phyloP scores from a whole-genome alignment of 2,113 vertebrate species.

The Circaetus gallicus region DNA sequence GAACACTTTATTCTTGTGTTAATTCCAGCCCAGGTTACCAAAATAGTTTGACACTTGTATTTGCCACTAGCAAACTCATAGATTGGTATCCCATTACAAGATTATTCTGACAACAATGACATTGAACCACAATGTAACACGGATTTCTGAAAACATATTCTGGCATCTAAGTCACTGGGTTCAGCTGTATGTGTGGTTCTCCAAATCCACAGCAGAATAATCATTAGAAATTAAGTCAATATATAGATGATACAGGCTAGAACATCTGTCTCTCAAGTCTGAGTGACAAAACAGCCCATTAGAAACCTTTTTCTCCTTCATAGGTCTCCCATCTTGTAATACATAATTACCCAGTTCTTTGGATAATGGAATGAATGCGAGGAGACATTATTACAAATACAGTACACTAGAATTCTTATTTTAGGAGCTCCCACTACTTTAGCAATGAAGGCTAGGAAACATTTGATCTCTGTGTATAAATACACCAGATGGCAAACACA shows the following conservation, averaged over 20 bases:
- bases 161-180: background rate
- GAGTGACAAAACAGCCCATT: background rate
- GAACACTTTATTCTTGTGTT: rapidly evolving
- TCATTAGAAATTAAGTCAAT: background rate
- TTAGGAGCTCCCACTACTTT: background rate
- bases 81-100: background rate
- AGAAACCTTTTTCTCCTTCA: background rate
- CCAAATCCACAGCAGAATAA: background rate
- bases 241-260: background rate
- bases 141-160: background rate
- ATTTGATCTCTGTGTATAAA: background rate
- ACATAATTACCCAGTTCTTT: background rate
- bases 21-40: background rate
- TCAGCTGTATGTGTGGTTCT: background rate
- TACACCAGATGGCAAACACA: background rate
- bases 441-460: background rate
- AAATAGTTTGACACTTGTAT: background rate
- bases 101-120: background rate
- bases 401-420: background rate
- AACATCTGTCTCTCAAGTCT: background rate
- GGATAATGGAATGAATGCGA: background rate
- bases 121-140: background rate
- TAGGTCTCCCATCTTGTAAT: background rate
- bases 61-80: background rate
- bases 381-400: background rate